Base-by-base conservation (phyloP, 2,888 invertebrate genomes). In the Yponomeuta plumbellus region DNA sequence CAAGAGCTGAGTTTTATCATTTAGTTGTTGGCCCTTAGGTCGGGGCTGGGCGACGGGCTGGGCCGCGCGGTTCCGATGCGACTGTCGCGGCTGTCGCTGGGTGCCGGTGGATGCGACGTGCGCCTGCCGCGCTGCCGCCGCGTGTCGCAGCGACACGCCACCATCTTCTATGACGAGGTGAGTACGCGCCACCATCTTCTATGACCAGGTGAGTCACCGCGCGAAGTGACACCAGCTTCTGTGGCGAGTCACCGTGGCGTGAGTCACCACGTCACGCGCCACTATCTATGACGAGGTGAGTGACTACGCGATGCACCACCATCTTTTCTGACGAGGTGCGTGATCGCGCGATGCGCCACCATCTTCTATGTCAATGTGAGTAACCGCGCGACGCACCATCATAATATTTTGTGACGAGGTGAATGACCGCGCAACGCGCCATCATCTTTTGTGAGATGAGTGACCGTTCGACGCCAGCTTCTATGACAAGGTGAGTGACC, bases 151-250 rank as follows among this genome's bases (percentile, higher is more conserved):
- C 93, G 93, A 70, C 97, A 97, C 83, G 97, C 97, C 11, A 92
- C 95, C 65, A 95, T 97, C 71, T 97, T 97, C 82, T 95, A 94
- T 77, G 97, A 97, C 78, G 96, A 97, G 93, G 96, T 95, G 80
- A 79, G 74, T 67, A 70, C 97, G 97, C 83, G 97, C 97, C 11
- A 92, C 95, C 65, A 95, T 97, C 71, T 97, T 97, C 82, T 95
- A 94, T 77, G 97, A 97, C 78, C 96, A 97, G 93, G 96, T 95
- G 80, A 79, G 74, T 67, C 2, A 34, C 34, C 6, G 0, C 34
- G 0, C 93, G 93, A 70, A 97, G 97, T 83, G 97, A 97, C 11
- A 92, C 95, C 65, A 95, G 97, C 71, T 97, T 97, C 82, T 95
- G 94, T 77, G 97, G 97, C 78, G 96, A 97, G 93, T 2, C 5